These are phyloP conservation scores for Tiliacea aurago DNA, from an alignment of 2,888 invertebrate genomes.

Conservation along the genomic window DNA sequence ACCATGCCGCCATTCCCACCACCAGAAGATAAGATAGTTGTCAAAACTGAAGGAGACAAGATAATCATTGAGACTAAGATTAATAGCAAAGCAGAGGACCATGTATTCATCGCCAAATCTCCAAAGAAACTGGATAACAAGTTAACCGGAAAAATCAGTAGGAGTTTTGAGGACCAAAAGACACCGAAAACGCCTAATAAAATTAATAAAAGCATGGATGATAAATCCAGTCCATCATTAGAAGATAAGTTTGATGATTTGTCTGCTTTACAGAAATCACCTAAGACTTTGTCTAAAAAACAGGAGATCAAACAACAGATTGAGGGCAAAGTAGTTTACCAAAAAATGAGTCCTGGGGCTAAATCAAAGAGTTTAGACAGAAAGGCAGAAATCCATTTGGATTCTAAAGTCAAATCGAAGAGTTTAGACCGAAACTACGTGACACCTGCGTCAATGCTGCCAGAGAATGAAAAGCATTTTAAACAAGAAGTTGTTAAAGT, in stretches of 20 bases:
- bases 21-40: constrained; percentile 93
- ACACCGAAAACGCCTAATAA: constrained; percentile 89
- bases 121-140: constrained; percentile 93
- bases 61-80: constrained; percentile 93
- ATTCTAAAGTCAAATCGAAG: constrained; percentile 91
- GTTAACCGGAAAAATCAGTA: constrained; percentile 90
- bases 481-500: constrained; percentile 88
- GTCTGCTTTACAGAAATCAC: constrained; percentile 90
- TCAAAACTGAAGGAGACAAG: constrained; percentile 93
- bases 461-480: constrained; percentile 86
- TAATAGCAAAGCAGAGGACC: constrained; percentile 94
- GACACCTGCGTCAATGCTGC: constrained; percentile 78
- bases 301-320: constrained; percentile 92
- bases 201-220: constrained; percentile 92
- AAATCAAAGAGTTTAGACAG: constrained; percentile 93
- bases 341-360: constrained; percentile 87
- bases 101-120: constrained; percentile 94
- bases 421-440: constrained; percentile 92
- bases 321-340: constrained; percentile 92
- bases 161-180: constrained; percentile 92
- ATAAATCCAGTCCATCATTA: constrained; percentile 91
- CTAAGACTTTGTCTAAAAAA: constrained; percentile 90
- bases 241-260: constrained; percentile 92
- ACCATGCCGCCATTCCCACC: constrained; percentile 93
- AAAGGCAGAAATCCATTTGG: constrained; percentile 91